Evolutionary conservation across 2,113 vertebrate genomes (phyloP).

Genomic region (Aspiorhynchus laticeps): DNA sequence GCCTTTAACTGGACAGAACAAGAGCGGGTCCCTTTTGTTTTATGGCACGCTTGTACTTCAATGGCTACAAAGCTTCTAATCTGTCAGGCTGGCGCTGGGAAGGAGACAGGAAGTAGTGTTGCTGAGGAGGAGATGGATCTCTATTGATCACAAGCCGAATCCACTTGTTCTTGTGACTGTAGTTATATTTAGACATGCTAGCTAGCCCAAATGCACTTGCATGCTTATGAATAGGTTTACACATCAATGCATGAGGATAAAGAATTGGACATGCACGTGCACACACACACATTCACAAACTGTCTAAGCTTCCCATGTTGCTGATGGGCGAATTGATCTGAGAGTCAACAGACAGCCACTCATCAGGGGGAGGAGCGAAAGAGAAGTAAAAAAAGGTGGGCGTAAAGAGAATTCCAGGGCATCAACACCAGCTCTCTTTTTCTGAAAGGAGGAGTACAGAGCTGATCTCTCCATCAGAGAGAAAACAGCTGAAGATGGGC

Average conservation of each 20-base stretch:
- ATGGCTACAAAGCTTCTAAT: conserved; percentile 1
- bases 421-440: conserved; percentile 31
- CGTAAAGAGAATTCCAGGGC: conserved; percentile 25
- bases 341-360: conserved; percentile 18
- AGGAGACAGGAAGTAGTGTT: conserved; percentile 9
- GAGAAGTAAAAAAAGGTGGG: not conserved
- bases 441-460: conserved; percentile 11
- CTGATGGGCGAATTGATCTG: conserved; percentile 39
- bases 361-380: not conserved
- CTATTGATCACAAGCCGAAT: not conserved
- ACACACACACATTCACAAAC: conserved; percentile 28
- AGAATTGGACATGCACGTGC: conserved; percentile 1
- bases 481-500: conserved; percentile 43
- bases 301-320: conserved; percentile 15
- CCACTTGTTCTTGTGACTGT: not conserved
- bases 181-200: conserved; percentile 14
- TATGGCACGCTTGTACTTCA: conserved; percentile 17
- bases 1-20: conserved; percentile 27
- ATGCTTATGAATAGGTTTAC: not conserved
- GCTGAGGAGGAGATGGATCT: not conserved
- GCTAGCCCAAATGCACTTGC: not conserved
- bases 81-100: not conserved
- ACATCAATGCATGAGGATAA: conserved; percentile 9
- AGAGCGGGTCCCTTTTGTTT: conserved; percentile 24
- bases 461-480: conserved; percentile 41